These are phyloP conservation scores for Lindbergichthys nudifrons DNA, from an alignment of 2,797 vertebrate genomes.

Conservation along the genomic window DNA sequence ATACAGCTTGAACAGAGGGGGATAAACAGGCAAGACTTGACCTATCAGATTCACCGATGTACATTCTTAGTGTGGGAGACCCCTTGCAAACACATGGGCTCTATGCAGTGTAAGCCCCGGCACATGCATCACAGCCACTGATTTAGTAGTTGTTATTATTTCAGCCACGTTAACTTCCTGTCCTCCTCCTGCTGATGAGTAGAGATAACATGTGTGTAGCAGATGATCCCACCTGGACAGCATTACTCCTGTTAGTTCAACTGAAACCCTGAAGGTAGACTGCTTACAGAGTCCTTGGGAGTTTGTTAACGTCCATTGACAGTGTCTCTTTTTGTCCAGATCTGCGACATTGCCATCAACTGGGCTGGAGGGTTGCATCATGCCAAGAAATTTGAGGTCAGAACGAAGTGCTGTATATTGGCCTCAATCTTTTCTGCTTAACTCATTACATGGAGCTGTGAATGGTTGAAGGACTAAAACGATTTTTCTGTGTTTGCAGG, in stretches of 20 bases:
- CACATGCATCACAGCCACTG: not conserved
- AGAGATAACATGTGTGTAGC: slow-evolving; percentile 15
- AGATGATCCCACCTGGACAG: not conserved
- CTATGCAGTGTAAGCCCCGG: not conserved
- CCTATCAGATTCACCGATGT: too few species aligned
- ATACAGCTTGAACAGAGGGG: too few species aligned
- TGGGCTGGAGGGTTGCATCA: slow-evolving; percentile 98
- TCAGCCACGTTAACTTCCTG: slow-evolving; percentile 7
- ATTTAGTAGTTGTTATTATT: slow-evolving; percentile 1
- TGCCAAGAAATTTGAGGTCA: slow-evolving; percentile 98
- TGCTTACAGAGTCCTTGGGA: not conserved
- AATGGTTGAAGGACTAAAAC: too few species aligned
- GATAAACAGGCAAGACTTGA: too few species aligned
- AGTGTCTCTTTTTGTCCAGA: slow-evolving; percentile 78
- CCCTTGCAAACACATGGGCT: not conserved
- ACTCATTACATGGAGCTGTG: not conserved
- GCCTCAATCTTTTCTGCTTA: not conserved
- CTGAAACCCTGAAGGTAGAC: not conserved
- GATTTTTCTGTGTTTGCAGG: slow-evolving; percentile 80
- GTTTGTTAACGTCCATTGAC: not conserved
- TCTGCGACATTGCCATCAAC: slow-evolving; percentile 98
- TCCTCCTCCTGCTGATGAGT: not conserved
- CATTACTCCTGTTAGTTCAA: not conserved
- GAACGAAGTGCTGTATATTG: not conserved
- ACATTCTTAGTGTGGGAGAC: too few species aligned